Percentiles rank a stretch among this genome's conserved stretches.
Conservation (phyloP, 2,113 vertebrate species). For the Ptyas mucosa region DNA sequence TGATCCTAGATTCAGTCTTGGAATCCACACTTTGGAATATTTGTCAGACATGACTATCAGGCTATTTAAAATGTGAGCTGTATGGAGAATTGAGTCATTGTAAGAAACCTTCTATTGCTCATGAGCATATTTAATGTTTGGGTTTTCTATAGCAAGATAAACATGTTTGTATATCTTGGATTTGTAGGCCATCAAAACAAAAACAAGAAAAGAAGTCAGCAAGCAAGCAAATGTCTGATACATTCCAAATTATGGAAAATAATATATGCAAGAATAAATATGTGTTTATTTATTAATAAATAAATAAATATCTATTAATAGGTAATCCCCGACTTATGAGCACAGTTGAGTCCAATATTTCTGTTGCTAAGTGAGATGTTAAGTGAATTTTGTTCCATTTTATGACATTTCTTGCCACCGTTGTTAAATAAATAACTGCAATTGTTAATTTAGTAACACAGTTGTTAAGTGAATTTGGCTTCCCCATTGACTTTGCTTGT, state of each 20-base stretch:
- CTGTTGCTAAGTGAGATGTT: neutral
- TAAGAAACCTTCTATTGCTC: neutral
- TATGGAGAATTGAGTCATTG: neutral
- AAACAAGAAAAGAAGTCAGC: neutral
- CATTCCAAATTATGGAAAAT: neutral
- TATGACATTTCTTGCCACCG: neutral
- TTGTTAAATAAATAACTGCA: neutral
- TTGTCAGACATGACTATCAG: neutral
- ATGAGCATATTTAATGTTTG: neutral
- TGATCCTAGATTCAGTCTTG: neutral
- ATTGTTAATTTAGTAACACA: too few relatives aligned
- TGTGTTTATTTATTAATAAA: too few relatives aligned
- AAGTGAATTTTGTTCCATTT: neutral
- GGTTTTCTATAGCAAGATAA: neutral
- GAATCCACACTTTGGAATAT: neutral
- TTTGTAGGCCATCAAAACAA: neutral
- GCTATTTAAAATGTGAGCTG: neutral
- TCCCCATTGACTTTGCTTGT: neutral
- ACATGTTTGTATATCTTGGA: neutral
- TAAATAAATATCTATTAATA: too few relatives aligned
- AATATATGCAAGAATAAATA: neutral
- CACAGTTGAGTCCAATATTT: neutral
- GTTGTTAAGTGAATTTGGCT: neutral
- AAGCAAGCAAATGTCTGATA: neutral
- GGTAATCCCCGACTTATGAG: neutral